Evolutionary conservation across 2,888 invertebrate genomes (phyloP).

Genomic region (Drosophila greeni): DNA sequence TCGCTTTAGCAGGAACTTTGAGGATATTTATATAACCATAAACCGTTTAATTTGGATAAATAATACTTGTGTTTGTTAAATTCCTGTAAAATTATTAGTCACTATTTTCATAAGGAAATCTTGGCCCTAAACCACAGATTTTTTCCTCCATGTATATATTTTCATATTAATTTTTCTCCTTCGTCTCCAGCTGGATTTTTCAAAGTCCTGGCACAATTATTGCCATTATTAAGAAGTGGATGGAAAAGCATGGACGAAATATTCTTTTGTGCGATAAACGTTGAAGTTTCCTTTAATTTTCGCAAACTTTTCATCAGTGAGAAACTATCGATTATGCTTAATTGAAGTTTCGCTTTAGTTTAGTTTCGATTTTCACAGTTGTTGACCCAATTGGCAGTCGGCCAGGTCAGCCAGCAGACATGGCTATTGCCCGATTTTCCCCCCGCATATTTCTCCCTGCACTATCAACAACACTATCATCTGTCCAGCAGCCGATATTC

Average conservation of each 20-base stretch:
- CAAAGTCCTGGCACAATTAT: conserved; percentile 22
- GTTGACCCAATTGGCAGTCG: conserved; percentile 68
- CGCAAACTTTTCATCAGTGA: conserved; percentile 34
- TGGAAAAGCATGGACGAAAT: conserved; percentile 14
- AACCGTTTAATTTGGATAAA: not conserved
- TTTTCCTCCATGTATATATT: not conserved
- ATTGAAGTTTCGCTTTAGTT: conserved; percentile 34
- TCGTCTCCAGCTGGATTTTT: not conserved
- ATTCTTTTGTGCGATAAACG: conserved; percentile 32
- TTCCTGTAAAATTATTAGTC: too few relatives aligned
- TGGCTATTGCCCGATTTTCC: conserved; percentile 9
- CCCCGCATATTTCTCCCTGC: not conserved
- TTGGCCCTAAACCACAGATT: not conserved
- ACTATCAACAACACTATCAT: conserved; percentile 6
- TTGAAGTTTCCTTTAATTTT: conserved; percentile 25
- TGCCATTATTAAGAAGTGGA: conserved; percentile 22
- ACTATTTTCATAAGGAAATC: not conserved
- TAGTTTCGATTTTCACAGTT: conserved; percentile 19
- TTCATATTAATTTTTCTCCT: not conserved
- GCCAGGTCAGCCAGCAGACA: conserved; percentile 61
- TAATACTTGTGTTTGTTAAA: too few relatives aligned
- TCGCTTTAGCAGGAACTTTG: not conserved
- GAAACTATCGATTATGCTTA: conserved; percentile 44
- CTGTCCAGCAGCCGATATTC: conserved; percentile 27
- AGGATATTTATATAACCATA: not conserved